Evolutionary conservation across 2,888 invertebrate genomes (phyloP), one percentile per base, ranked within the genome.

Genomic region (Eustalomyia histrio): DNA sequence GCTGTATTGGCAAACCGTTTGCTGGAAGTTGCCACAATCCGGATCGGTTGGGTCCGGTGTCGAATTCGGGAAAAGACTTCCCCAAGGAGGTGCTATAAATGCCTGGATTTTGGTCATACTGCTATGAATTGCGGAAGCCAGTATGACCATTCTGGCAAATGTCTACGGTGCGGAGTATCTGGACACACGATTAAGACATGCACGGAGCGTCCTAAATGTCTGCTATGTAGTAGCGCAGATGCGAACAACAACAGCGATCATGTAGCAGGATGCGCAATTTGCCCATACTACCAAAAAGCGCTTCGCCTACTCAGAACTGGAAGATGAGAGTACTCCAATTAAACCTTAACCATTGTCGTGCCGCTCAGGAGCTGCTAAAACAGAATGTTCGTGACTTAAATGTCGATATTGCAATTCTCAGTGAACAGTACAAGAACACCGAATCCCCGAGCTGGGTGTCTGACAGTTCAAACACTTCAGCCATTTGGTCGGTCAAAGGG

Each of bases 51-150:
- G 55, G 63, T 53, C 1, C 8, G 63, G 10, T 63, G 63, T 24
- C 21, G 55, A 21, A 43, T 72, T 7, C 61, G 53, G 0, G 24
- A 52, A 6, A 72, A 63, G 35, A 10, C 55, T 0, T 4, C 3
- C 4, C 72, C 63, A 35, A 61, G n/a, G 35, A 52, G 53, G 39
- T 72, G 72, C 39, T 72, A 61, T 10, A 72, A 72, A 24, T 72
- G 63, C 14, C 39, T 72, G 14, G 43, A 72, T 12, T 69, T 57
- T 16, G 69, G 58, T 4, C 69, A 69, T 4, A 17, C 8, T 3
- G 58, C 69, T 1, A 12, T 7, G 6, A 58, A 29, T 6, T 69
- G 69, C n/a, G 18, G 17, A 1, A 58, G 29, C n/a, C 14, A n/a
- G 4, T 5, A 55, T 12, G 16, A 57, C 10, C 14, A 43, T 18